Percentiles rank a stretch among this genome's conserved stretches.
Evolutionary conservation across 2,888 invertebrate species (phyloP).

Genomic region (Heliconius charithonia): DNA sequence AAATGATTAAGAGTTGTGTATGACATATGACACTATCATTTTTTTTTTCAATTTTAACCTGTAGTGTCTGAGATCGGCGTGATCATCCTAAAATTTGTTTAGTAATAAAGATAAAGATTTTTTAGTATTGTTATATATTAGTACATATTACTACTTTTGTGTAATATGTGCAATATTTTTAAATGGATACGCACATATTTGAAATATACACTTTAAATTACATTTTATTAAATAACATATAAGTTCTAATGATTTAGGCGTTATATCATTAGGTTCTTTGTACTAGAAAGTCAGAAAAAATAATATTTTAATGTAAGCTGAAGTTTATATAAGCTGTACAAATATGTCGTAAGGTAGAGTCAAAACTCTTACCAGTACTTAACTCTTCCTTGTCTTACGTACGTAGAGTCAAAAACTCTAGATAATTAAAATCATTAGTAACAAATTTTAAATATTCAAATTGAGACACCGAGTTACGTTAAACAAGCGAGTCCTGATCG

Average conservation of each 20-base stretch:
- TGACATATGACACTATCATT: no score
- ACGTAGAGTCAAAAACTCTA: neutral
- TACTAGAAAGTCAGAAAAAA: neutral
- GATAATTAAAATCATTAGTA: constrained; percentile 4
- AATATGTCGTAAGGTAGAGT: neutral
- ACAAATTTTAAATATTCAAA: constrained; percentile 55
- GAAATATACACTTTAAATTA: no score
- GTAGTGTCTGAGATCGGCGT: no score
- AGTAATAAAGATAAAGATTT: no score
- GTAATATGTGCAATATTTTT: no score
- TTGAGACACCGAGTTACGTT: constrained; percentile 66
- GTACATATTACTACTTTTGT: no score
- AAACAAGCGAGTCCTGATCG: constrained; percentile 72
- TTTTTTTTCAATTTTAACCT: no score
- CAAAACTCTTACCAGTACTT: no score
- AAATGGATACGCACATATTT: no score
- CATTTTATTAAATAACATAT: neutral
- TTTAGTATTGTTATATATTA: no score
- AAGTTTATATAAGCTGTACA: neutral
- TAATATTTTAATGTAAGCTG: neutral
- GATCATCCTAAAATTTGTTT: no score
- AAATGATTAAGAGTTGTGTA: no score
- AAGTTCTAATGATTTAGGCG: neutral
- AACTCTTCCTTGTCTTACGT: neutral
- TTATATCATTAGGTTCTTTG: neutral